phyloP scores from a whole-genome alignment of 1,140 invertebrate species.

The Tetragnatha versicolor region DNA sequence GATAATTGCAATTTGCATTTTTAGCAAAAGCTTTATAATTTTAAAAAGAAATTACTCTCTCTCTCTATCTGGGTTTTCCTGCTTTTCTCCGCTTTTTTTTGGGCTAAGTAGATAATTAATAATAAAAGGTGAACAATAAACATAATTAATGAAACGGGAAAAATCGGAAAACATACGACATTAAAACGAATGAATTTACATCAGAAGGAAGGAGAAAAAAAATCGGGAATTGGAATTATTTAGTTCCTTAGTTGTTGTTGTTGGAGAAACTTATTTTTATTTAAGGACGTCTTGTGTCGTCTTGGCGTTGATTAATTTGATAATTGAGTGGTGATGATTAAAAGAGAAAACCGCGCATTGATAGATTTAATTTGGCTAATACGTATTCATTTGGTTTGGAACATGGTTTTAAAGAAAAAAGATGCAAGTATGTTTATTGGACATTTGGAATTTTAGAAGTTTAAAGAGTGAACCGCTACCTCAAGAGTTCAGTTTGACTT shows the following conservation, averaged over 20 bases:
- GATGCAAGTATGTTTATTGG: too few relatives aligned
- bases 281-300: constrained; percentile 10
- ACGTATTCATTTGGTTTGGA: too few relatives aligned
- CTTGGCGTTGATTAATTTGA: background rate
- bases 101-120: constrained; percentile 38
- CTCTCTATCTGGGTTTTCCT: background rate
- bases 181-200: background rate
- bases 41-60: constrained; percentile 24
- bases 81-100: background rate
- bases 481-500: too few relatives aligned
- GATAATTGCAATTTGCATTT: constrained; percentile 8
- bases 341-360: too few relatives aligned
- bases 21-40: background rate
- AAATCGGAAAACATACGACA: constrained; percentile 15
- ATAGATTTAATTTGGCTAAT: too few relatives aligned
- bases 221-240: too few relatives aligned
- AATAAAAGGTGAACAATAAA: constrained; percentile 46
- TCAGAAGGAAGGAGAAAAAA: background rate
- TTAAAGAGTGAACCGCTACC: too few relatives aligned
- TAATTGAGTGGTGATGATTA: background rate
- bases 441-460: too few relatives aligned
- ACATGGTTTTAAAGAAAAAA: too few relatives aligned
- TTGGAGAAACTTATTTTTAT: too few relatives aligned
- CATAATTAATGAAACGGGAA: constrained; percentile 26
- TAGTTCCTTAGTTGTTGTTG: too few relatives aligned